These are phyloP conservation scores for Montipora efflorescens DNA, from an alignment of 64 coral and sea anemone species.

Conservation along the genomic window DNA sequence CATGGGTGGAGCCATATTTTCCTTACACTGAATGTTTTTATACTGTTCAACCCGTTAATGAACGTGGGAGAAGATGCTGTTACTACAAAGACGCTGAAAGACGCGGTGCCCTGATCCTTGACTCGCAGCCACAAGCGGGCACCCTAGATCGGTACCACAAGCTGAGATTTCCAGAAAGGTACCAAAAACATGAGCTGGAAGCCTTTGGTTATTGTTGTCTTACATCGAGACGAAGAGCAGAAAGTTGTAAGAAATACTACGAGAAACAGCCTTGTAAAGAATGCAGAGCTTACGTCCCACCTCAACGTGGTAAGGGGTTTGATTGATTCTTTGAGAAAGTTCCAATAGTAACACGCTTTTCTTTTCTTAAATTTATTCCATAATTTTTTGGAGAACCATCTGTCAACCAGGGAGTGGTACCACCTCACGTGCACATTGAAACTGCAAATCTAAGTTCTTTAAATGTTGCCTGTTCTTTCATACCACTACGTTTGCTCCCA, in stretches of 20 bases:
- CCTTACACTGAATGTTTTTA: constrained; percentile 34
- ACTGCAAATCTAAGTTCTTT: too few relatives aligned
- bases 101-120: constrained; percentile 30
- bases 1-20: neutral
- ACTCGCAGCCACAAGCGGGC: constrained; percentile 35
- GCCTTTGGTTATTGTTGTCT: constrained; percentile 38
- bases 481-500: too few relatives aligned
- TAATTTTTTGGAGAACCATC: too few relatives aligned
- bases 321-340: neutral
- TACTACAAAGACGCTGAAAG: constrained; percentile 35
- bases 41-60: neutral
- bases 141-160: neutral
- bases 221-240: neutral
- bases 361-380: too few relatives aligned
- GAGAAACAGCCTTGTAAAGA: constrained; percentile 28
- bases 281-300: constrained; percentile 27
- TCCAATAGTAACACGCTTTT: too few relatives aligned
- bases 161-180: neutral
- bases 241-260: constrained; percentile 30
- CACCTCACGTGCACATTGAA: too few relatives aligned
- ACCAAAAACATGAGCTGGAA: constrained; percentile 11
- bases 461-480: too few relatives aligned
- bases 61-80: constrained; percentile 41
- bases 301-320: constrained; percentile 26
- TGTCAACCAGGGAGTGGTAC: too few relatives aligned